Evolutionary conservation across 2,888 invertebrate species (phyloP).

Genomic region (Apotomis betuletana): DNA sequence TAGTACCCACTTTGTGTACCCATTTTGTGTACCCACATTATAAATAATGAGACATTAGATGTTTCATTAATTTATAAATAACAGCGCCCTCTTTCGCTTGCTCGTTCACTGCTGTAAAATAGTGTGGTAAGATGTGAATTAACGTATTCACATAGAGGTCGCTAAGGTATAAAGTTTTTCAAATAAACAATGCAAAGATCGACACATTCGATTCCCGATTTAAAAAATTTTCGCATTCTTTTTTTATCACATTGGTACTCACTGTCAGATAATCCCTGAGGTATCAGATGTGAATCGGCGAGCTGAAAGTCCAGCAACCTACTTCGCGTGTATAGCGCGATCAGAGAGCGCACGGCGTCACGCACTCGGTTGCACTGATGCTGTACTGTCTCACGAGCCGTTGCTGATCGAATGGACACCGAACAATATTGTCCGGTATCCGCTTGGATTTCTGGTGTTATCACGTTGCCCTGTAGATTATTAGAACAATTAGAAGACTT

Average conservation of each 20-base stretch:
- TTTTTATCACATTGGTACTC: conserved; percentile 47
- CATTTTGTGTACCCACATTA: too few species aligned
- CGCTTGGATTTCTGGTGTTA: conserved; percentile 85
- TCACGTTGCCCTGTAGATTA: conserved; percentile 54
- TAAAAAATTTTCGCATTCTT: too few species aligned
- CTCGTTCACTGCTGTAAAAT: too few species aligned
- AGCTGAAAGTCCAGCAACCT: conserved; percentile 93
- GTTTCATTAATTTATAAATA: too few species aligned
- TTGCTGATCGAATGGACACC: conserved; percentile 84
- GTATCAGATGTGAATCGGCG: conserved; percentile 79
- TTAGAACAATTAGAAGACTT: background rate
- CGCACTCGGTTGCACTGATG: conserved; percentile 88
- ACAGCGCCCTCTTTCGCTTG: too few species aligned
- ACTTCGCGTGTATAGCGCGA: conserved; percentile 93
- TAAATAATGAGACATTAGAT: too few species aligned
- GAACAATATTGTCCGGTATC: conserved; percentile 88
- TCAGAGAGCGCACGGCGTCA: conserved; percentile 90
- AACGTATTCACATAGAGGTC: too few species aligned
- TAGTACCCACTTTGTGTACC: too few species aligned
- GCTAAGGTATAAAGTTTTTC: too few species aligned
- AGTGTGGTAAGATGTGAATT: too few species aligned
- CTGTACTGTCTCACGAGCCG: conserved; percentile 85
- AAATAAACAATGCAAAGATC: too few species aligned
- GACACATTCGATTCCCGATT: too few species aligned
- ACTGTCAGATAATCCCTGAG: conserved; percentile 74